Base-by-base conservation (phyloP, 2,797 vertebrate genomes). In the Aulostomus chinensis region DNA sequence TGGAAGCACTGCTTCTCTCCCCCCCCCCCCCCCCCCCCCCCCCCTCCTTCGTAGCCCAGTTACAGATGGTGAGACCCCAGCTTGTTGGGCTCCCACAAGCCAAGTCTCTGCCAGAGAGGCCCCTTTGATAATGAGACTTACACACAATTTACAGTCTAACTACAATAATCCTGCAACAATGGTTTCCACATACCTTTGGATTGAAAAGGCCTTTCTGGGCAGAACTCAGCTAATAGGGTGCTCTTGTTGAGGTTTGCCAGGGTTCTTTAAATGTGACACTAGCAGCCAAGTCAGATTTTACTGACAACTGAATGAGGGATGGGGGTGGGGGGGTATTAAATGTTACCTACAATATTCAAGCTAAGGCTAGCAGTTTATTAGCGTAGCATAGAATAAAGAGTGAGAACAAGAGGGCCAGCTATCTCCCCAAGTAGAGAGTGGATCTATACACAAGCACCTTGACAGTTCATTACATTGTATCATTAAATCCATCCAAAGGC, bases 151-250 rank as follows among this genome's bases (percentile, higher is more conserved):
- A 84, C 75, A 80, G 68, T 65, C 66, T 65, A 58, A 68, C 68
- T 81, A 83, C 85, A 88, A 82, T 77, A 73, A 84, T 83, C 70
- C 72, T 43, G 52, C 51, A 87, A 86, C 86, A 86, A 85, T 68
- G 78, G 59, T 85, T 84, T 84, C 80, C 78, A 85, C 74, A 84
- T 68, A 86, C 81, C 78, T 34, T 86, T 85, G 68, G 56, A 82
- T 76, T 76, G 78, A 82, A 74, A 26, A 34, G 60, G 68, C 42
- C 65, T 80, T 80, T 76, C 69, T 54, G 33, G 63, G 73, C 42
- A 63, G 35, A 54, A 51, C 59, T 30, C 11, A 49, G 64, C 75
- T 65, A 76, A 58, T 73, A 86, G 80, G 70, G 73, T 57, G 56
- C 43, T 57, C 26, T n/a, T 16, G 28, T 29, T 41, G 58, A 47